These are phyloP conservation scores for Tachysurus vachellii DNA, from an alignment of 2,113 vertebrate genomes.

Conservation along the genomic window DNA sequence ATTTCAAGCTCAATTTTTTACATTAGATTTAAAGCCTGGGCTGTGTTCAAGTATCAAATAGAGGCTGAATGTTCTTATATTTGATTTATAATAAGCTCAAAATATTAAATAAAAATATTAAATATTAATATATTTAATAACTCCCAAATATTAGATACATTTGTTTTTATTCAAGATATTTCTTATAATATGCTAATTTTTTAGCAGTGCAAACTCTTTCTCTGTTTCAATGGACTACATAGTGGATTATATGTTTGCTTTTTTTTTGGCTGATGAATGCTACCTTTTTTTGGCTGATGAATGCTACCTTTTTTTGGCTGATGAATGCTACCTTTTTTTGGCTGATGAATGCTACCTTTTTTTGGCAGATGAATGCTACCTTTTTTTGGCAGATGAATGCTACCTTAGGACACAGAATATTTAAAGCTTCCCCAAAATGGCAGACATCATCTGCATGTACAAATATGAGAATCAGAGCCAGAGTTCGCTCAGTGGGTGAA, in stretches of 20 bases:
- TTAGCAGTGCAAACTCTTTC: background rate
- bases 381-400: background rate
- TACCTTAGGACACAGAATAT: background rate
- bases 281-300: background rate
- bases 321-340: no score
- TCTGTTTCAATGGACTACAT: background rate
- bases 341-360: background rate
- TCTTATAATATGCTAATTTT: background rate
- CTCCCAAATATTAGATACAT: background rate
- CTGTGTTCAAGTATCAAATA: background rate
- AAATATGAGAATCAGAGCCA: background rate
- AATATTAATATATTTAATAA: no score
- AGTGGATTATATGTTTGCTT: background rate
- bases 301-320: no score
- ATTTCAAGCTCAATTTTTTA: background rate
- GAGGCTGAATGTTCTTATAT: background rate
- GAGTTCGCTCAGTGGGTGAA: background rate
- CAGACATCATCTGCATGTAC: slow-evolving; percentile 2
- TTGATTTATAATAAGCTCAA: background rate
- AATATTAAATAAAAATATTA: background rate
- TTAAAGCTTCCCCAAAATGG: background rate
- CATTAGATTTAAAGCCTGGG: background rate
- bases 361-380: background rate
- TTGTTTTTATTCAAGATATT: background rate
- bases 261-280: background rate